A percentile compares a stretch with the other conserved stretches of the same genome.
These are phyloP conservation scores for Thripadectes ignobilis DNA, from an alignment of 2,797 vertebrate genomes.

Conservation along the genomic window DNA sequence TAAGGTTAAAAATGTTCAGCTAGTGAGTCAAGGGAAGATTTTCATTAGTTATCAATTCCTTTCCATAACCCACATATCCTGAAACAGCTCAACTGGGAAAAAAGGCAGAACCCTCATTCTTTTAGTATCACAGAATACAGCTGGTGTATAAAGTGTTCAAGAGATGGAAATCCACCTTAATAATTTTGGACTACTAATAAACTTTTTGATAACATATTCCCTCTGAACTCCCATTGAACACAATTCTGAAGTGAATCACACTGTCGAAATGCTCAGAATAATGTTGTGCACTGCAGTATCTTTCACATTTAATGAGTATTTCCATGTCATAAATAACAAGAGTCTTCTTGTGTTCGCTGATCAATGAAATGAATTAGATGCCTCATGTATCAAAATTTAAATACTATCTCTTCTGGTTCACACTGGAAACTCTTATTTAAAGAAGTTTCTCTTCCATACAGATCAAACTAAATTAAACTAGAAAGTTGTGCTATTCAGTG, in stretches of 20 bases:
- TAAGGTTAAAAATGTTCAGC: not conserved
- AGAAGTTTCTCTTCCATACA: not conserved
- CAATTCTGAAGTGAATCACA: not conserved
- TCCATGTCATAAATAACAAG: not conserved
- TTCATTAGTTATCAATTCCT: not conserved
- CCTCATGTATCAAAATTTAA: not conserved
- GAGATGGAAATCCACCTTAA: not conserved
- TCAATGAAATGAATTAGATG: conserved; percentile 32
- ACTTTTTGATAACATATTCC: not conserved
- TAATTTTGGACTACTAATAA: not conserved
- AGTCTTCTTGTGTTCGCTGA: not conserved
- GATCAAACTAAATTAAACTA: not conserved
- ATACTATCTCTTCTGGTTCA: not conserved
- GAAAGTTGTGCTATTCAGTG: not conserved
- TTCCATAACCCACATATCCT: not conserved
- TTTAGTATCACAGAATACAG: not conserved
- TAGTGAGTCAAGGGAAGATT: not conserved
- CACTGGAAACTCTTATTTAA: not conserved
- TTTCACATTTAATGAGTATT: not conserved
- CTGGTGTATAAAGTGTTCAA: not conserved
- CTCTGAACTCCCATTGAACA: not conserved
- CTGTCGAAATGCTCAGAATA: not conserved
- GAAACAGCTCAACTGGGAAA: not conserved
- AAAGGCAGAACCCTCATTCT: not conserved
- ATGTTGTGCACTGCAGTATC: not conserved